phyloP scores from a whole-genome alignment of 1,140 invertebrate species.

The Lutraria rhynchaena region DNA sequence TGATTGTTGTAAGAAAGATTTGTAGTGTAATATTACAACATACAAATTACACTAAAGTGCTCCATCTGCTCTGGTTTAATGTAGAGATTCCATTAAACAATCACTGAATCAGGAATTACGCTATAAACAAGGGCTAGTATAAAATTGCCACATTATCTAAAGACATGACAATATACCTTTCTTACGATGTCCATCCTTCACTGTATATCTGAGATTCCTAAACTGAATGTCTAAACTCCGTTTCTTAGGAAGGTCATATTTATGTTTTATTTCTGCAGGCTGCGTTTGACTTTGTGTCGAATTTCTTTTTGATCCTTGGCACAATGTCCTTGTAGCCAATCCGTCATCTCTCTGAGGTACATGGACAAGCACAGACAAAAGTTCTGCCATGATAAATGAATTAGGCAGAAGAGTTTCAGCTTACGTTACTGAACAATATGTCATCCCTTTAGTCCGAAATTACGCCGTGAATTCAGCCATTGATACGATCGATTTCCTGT shows the following conservation, averaged over 20 bases:
- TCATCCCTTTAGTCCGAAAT: not conserved
- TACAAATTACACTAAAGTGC: too few relatives aligned
- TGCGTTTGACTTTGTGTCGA: not conserved
- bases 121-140: too few relatives aligned
- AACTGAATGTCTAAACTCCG: constrained; percentile 95
- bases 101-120: too few relatives aligned
- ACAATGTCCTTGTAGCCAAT: constrained; percentile 43
- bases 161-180: constrained; percentile 84
- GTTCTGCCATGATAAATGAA: constrained; percentile 72
- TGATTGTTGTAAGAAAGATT: too few relatives aligned
- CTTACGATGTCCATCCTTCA: constrained; percentile 90
- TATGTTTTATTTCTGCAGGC: constrained; percentile 44
- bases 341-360: constrained; percentile 69
- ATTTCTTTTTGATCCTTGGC: constrained; percentile 31
- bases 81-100: too few relatives aligned
- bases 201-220: constrained; percentile 91
- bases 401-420: not conserved
- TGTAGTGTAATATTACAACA: too few relatives aligned
- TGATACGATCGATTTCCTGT: constrained; percentile 18
- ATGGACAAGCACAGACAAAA: constrained; percentile 78
- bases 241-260: constrained; percentile 86
- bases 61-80: too few relatives aligned
- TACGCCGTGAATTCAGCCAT: constrained; percentile 1
- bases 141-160: too few relatives aligned
- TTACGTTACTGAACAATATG: constrained; percentile 8